Evolutionary conservation across 2,888 invertebrate genomes (phyloP).

Genomic region (Aleiodes testaceus): DNA sequence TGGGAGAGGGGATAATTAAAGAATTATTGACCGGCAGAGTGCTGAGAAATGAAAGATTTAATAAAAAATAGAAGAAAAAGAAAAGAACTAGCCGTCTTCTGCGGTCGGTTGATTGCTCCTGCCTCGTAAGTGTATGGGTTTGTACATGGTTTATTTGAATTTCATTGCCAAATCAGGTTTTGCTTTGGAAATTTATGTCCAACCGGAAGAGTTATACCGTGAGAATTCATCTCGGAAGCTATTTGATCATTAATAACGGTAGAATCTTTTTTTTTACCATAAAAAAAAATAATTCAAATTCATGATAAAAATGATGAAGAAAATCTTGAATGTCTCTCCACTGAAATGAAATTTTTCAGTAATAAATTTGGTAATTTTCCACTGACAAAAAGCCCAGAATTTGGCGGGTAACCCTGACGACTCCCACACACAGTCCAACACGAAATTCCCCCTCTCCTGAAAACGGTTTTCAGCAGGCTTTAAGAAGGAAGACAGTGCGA

Average conservation of each 20-base stretch:
- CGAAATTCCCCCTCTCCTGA: too few species aligned
- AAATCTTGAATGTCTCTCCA: too few species aligned
- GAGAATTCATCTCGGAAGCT: slow-evolving; percentile 36
- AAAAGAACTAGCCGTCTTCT: neutral
- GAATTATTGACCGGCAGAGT: slow-evolving; percentile 4
- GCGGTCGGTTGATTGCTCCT: slow-evolving; percentile 24
- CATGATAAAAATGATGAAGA: neutral
- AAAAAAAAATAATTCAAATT: neutral
- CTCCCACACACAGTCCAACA: too few species aligned
- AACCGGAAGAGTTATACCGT: slow-evolving; percentile 37
- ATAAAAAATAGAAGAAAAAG: neutral
- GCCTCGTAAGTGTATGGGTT: neutral
- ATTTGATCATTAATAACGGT: slow-evolving; percentile 5
- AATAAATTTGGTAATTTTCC: too few species aligned
- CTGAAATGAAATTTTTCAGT: too few species aligned
- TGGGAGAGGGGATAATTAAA: neutral
- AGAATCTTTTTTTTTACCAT: neutral
- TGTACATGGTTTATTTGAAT: slow-evolving; percentile 30
- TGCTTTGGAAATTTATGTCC: slow-evolving; percentile 27
- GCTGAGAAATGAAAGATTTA: slow-evolving; percentile 17
- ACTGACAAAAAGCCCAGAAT: too few species aligned
- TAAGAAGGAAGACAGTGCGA: too few species aligned
- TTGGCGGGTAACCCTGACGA: too few species aligned
- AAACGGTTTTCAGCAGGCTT: too few species aligned
- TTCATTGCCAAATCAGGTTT: slow-evolving; percentile 41